Base-by-base conservation (phyloP, 2,888 invertebrate genomes). In the Deilephila porcellus region DNA sequence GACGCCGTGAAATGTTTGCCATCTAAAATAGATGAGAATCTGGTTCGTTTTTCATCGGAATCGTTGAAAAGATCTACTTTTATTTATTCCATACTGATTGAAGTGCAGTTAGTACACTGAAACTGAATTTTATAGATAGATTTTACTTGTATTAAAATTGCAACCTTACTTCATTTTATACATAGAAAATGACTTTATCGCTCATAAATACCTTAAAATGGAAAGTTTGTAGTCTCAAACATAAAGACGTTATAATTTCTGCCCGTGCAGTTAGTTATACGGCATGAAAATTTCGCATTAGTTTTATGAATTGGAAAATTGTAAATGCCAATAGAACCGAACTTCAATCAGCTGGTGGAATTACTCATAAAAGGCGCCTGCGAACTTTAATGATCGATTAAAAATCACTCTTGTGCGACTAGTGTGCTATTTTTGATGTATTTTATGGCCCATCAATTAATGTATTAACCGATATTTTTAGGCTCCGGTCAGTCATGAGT, bases 381-480 rank as follows among this genome's bases (percentile, higher is more conserved):
- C 80, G 76, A 80, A 75, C 77, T 86, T 88, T 88, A 84, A 87
- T 82, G 85, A 82, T 76, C 87, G 85, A 88, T 87, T 87, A 86
- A 88, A 88, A 84, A 85, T 85, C 86, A 85, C 86, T 86, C 82
- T 78, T 80, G 80, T 77, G 77, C 75, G 77, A 78, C 80, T 80
- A 82, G 80, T 79, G 80, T 79, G 83, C 80, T 85, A 84, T 86
- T 77, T 80, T 77, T 79, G 78, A 77, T 76, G 67, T 45, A 79
- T 81, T 88, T 88, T 88, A 88, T 85, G 78, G 80, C 75, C 82
- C 82, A 86, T 84, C 82, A 87, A 88, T 86, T 86, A 86, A 85
- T 82, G 80, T 77, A 79, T 78, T 56, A 82, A 80, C 80, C 75
- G 73, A 79, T 78, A 80, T 84, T 81, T 85, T 83, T 83, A 78